phyloP scores from a whole-genome alignment of 2,113 vertebrate genomes.

The Felis catus region F.catus_Fca126_mat1.0 CM031413.1:44255501-44256000 shows the following conservation, averaged over 20 bases:
- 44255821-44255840: not conserved
- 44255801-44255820: not conserved
- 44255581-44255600: not conserved
- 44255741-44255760: not conserved
- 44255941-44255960: not conserved
- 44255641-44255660: not conserved
- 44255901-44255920: not conserved
- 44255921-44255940: constrained; percentile 14
- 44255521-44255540: fast-evolving
- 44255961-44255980: not conserved
- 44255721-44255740: not conserved
- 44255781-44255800: not conserved
- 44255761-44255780: not conserved
- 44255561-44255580: too few relatives aligned
- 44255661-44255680: not conserved
- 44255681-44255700: not conserved
- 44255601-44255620: not conserved
- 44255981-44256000: constrained; percentile 13
- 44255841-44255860: not conserved
- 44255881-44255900: not conserved
- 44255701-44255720: not conserved
- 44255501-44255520: not conserved
- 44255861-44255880: not conserved
- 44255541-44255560: not conserved
- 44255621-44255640: not conserved